Evolutionary conservation across 2,888 invertebrate genomes (phyloP).

Genomic region (Crepidodera aurea): DNA sequence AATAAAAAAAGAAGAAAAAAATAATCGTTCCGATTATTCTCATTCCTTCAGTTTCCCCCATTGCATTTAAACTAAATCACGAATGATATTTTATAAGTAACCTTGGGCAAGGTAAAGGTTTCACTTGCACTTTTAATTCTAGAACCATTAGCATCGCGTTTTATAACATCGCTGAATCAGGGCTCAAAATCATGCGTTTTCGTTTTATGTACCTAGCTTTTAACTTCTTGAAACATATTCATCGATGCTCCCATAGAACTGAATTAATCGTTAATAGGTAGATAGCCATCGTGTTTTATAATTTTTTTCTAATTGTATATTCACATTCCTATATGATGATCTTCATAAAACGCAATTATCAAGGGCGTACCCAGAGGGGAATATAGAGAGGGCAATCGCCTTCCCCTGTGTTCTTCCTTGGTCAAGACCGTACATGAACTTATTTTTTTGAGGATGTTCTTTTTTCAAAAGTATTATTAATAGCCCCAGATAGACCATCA

Average conservation of each 20-base stretch:
- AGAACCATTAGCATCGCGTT: constrained; percentile 8
- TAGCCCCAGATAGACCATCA: too few species aligned
- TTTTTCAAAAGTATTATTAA: too few species aligned
- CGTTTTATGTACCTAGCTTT: constrained; percentile 28
- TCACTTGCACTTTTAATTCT: constrained; percentile 31
- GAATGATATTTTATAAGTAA: constrained; percentile 28
- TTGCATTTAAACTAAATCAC: constrained; percentile 3
- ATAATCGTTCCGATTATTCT: too few species aligned
- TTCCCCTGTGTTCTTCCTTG: too few species aligned
- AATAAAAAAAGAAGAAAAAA: not conserved
- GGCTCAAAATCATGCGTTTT: constrained; percentile 21
- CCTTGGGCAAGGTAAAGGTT: constrained; percentile 24
- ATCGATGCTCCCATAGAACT: constrained; percentile 23
- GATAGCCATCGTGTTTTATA: constrained; percentile 44
- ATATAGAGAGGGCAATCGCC: too few species aligned
- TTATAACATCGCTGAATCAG: constrained; percentile 3
- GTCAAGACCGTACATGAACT: too few species aligned
- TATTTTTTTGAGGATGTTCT: too few species aligned
- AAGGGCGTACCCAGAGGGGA: not conserved
- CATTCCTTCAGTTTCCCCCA: not conserved
- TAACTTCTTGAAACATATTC: constrained; percentile 26
- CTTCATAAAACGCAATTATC: constrained; percentile 44
- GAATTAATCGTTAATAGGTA: constrained; percentile 45
- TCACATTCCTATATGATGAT: constrained; percentile 46
- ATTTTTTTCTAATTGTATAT: constrained; percentile 43